phyloP scores from a whole-genome alignment of 1,140 invertebrate species.

The Drosophila varians region DNA sequence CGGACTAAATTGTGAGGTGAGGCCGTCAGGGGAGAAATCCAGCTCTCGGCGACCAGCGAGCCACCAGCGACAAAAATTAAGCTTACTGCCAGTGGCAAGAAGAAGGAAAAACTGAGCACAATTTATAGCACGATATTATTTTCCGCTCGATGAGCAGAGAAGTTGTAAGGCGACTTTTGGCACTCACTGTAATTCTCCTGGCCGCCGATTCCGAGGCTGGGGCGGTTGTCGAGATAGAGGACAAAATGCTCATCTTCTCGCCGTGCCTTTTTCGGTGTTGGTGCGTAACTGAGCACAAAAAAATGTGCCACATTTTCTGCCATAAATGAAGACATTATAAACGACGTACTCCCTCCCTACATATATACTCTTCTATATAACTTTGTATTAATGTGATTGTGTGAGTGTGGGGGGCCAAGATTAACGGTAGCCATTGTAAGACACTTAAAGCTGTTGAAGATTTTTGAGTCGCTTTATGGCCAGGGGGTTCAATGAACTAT shows the following conservation, averaged over 20 bases:
- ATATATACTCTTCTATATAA: conserved; percentile 6
- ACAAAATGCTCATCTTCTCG: conserved; percentile 10
- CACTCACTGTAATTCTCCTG: conserved; percentile 36
- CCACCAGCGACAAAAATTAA: conserved; percentile 30
- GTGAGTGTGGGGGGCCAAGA: conserved; percentile 52
- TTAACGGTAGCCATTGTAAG: conserved; percentile 80
- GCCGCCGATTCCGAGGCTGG: no score
- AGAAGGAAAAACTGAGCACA: conserved; percentile 64
- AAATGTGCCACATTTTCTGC: conserved; percentile 70
- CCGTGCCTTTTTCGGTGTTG: conserved; percentile 68
- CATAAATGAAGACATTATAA: conserved; percentile 81
- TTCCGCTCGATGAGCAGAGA: conserved; percentile 80
- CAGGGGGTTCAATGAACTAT: conserved; percentile 76
- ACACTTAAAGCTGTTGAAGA: conserved; percentile 77
- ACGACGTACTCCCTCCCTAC: conserved; percentile 37
- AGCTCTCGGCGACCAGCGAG: background rate
- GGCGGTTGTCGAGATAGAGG: conserved; percentile 21
- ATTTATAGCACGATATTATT: conserved; percentile 82
- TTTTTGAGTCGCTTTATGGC: conserved; percentile 68
- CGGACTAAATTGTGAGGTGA: conserved; percentile 42
- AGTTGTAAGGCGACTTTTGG: conserved; percentile 79
- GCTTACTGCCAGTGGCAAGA: conserved; percentile 1
- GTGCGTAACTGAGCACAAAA: conserved; percentile 79
- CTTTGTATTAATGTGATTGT: conserved; percentile 14
- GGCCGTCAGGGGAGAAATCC: conserved; percentile 31